Percentiles rank a stretch among this genome's conserved stretches.
phyloP scores from a whole-genome alignment of 1,140 invertebrate genomes.

The Condylostylus longicornis region DNA sequence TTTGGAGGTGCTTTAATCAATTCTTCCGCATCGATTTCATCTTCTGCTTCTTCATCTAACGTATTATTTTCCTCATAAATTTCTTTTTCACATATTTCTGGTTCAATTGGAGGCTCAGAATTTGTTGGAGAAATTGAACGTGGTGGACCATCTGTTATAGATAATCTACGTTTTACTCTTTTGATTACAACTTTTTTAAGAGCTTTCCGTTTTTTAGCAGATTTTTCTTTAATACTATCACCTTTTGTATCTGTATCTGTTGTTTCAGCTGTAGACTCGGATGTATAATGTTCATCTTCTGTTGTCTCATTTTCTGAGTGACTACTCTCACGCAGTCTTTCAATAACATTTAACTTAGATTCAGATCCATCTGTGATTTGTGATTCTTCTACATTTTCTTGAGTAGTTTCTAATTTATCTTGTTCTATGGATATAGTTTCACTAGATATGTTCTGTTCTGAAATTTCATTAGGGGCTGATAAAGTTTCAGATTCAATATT shows the following conservation, averaged over 20 bases:
- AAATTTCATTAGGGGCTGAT: no score
- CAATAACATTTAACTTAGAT: no score
- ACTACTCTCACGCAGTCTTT: slow-evolving; percentile 1
- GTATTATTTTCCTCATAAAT: slow-evolving; percentile 14
- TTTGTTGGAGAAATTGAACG: slow-evolving; percentile 18
- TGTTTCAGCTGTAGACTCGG: background rate
- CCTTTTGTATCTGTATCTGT: background rate
- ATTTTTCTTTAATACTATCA: background rate
- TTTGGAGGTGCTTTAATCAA: slow-evolving; percentile 13
- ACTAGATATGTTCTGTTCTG: no score
- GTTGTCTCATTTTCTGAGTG: slow-evolving; percentile 7
- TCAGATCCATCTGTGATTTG: no score
- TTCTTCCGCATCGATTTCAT: slow-evolving; percentile 4
- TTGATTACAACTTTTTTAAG: slow-evolving; percentile 30
- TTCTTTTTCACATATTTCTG: slow-evolving; percentile 25
- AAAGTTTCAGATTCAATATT: no score
- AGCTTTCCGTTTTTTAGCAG: slow-evolving; percentile 21
- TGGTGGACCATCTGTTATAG: slow-evolving; percentile 21
- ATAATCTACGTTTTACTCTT: slow-evolving; percentile 22
- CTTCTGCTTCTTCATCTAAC: slow-evolving; percentile 5
- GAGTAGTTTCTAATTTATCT: background rate
- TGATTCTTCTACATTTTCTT: no score
- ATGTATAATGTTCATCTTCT: slow-evolving; percentile 5
- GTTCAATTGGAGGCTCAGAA: slow-evolving; percentile 19
- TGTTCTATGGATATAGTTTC: no score